phyloP scores from a whole-genome alignment of 1,140 invertebrate species.

The Neotoxoptera formosana region DNA sequence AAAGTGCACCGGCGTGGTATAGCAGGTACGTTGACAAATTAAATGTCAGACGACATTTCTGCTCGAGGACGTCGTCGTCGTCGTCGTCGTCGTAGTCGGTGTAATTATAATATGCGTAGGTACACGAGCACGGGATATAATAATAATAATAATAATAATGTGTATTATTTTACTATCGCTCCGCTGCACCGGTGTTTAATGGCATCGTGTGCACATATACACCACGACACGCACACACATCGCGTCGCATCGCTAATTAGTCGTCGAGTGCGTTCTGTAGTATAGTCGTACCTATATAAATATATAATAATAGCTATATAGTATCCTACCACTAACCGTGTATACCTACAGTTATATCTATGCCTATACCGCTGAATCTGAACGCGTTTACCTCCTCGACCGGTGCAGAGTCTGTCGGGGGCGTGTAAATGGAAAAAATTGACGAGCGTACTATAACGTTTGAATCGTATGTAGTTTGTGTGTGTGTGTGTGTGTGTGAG shows the following conservation, averaged over 20 bases:
- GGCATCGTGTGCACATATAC: not conserved
- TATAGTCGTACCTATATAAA: not conserved
- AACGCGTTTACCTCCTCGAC: not conserved
- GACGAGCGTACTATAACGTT: not conserved
- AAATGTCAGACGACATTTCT: conserved; percentile 20
- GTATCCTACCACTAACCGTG: not conserved
- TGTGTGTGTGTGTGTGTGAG: not conserved
- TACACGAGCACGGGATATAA: not conserved
- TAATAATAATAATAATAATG: not conserved
- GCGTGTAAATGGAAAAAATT: not conserved
- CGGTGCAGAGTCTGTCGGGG: not conserved
- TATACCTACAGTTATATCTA: no score
- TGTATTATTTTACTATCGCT: conserved; percentile 25
- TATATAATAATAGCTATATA: not conserved
- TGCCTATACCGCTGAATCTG: not conserved
- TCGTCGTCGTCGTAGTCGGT: not conserved
- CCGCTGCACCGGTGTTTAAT: conserved; percentile 4
- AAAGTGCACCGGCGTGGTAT: not conserved
- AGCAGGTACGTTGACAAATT: not conserved
- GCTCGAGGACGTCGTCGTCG: not conserved
- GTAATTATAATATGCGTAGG: not conserved
- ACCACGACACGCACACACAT: not conserved
- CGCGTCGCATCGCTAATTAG: conserved; percentile 17
- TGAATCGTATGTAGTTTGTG: not conserved
- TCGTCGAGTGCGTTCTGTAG: not conserved